A percentile compares a stretch with the other conserved stretches of the same genome.
Conservation (phyloP, 2,797 vertebrate genomes). For the Coluber constrictor region DNA sequence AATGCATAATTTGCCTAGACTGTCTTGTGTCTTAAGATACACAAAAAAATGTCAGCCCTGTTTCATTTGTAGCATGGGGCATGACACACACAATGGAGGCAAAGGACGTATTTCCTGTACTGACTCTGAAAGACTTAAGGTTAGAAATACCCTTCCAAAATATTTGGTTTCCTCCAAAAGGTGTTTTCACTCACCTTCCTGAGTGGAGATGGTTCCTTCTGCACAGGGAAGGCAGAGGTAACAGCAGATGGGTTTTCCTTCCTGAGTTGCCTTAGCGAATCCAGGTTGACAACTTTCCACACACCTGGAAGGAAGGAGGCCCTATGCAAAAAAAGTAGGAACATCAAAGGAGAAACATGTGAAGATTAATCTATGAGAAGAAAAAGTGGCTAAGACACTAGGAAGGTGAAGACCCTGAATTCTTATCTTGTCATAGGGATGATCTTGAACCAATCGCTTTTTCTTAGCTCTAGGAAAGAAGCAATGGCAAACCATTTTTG, state of each 20-base stretch:
- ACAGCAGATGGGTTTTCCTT: not conserved
- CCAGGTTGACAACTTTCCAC: not conserved
- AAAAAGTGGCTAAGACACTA: too few relatives aligned
- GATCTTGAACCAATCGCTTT: not conserved
- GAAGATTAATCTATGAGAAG: not conserved
- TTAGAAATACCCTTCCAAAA: not conserved
- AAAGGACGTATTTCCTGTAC: not conserved
- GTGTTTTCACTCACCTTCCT: not conserved
- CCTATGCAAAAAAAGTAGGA: not conserved
- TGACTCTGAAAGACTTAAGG: not conserved
- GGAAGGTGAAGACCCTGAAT: too few relatives aligned
- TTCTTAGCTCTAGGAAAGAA: not conserved
- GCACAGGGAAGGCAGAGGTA: not conserved
- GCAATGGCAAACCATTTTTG: not conserved
- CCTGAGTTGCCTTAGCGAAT: not conserved
- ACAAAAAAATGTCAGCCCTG: not conserved
- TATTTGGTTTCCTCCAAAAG: not conserved
- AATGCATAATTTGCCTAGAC: not conserved
- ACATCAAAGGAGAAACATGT: not conserved
- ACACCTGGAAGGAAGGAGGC: not conserved
- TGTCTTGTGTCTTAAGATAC: not conserved
- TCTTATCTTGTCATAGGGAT: too few relatives aligned
- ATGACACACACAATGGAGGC: not conserved
- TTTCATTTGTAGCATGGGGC: not conserved
- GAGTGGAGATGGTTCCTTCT: not conserved